These are phyloP conservation scores for Pachymerium ferrugineum DNA, from an alignment of 2,888 invertebrate species.

Conservation along the genomic window DNA sequence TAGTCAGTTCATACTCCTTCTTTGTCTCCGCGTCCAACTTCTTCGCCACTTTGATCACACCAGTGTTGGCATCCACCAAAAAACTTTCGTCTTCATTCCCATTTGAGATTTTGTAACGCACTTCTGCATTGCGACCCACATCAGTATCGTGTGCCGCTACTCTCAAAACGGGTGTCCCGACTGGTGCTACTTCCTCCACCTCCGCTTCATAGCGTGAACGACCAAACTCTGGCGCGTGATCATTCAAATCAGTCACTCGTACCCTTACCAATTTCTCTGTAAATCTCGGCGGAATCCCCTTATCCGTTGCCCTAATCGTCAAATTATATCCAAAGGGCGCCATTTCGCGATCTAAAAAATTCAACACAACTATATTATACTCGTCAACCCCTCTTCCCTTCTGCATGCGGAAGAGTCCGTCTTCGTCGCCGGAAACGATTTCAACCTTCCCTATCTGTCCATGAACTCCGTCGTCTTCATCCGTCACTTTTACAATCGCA, in stretches of 20 bases:
- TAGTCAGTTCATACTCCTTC: slow-evolving; percentile 76
- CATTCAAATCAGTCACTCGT: slow-evolving; percentile 71
- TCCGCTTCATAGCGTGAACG: slow-evolving; percentile 79
- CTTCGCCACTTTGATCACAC: slow-evolving; percentile 79
- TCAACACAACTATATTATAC: slow-evolving; percentile 68
- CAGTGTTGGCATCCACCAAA: slow-evolving; percentile 76
- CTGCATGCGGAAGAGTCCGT: slow-evolving; percentile 74
- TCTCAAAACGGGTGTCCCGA: slow-evolving; percentile 79
- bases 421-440: slow-evolving; percentile 83
- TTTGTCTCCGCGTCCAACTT: slow-evolving; percentile 77
- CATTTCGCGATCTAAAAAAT: slow-evolving; percentile 68
- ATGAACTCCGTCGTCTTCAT: slow-evolving; percentile 75
- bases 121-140: slow-evolving; percentile 73
- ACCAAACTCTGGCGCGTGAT: slow-evolving; percentile 80
- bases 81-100: slow-evolving; percentile 89
- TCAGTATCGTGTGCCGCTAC: slow-evolving; percentile 82
- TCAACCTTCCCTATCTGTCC: slow-evolving; percentile 75
- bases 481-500: slow-evolving; percentile 78
- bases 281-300: slow-evolving; percentile 69
- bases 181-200: slow-evolving; percentile 80
- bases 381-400: slow-evolving; percentile 52
- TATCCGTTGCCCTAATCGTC: slow-evolving; percentile 76
- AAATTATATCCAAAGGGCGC: slow-evolving; percentile 79
- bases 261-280: slow-evolving; percentile 77
- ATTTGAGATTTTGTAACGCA: slow-evolving; percentile 80